Evolutionary conservation across 2,888 invertebrate species (phyloP).

Genomic region (Scaptodrosophila latifasciaeformis): DNA sequence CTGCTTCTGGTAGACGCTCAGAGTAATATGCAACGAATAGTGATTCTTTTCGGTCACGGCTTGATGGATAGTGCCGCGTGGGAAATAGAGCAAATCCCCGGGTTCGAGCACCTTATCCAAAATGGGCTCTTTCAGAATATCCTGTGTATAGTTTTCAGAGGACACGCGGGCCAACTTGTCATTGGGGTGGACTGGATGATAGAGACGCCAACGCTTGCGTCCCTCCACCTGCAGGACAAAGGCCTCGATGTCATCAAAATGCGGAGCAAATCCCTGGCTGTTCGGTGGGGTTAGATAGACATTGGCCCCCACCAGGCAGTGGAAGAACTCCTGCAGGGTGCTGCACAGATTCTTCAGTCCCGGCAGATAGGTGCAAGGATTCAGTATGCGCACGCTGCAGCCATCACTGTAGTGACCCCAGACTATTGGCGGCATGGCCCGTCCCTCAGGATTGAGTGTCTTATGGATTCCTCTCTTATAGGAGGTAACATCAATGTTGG

Average conservation of each 20-base stretch:
- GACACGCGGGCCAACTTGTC: constrained; percentile 88
- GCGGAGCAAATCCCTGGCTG: constrained; percentile 97
- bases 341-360: constrained; percentile 81
- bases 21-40: constrained; percentile 94
- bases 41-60: constrained; percentile 84
- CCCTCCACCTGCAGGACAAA: constrained; percentile 97
- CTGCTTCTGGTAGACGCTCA: constrained; percentile 93
- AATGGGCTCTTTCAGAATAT: constrained; percentile 86
- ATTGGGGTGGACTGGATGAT: constrained; percentile 81
- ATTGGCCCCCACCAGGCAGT: constrained; percentile 95
- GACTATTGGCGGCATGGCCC: constrained; percentile 77
- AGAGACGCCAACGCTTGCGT: constrained; percentile 94
- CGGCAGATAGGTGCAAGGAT: constrained; percentile 89
- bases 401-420: constrained; percentile 94
- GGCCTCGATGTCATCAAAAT: constrained; percentile 98
- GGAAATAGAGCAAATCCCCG: constrained; percentile 94
- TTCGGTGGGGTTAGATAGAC: constrained; percentile 94
- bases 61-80: constrained; percentile 90
- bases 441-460: constrained; percentile 89
- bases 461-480: constrained; percentile 85
- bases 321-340: constrained; percentile 92
- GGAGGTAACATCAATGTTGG: constrained; percentile 92
- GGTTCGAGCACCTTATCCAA: constrained; percentile 83
- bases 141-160: constrained; percentile 83
- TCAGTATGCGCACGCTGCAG: constrained; percentile 90